phyloP scores from a whole-genome alignment of 2,797 vertebrate species.

The Pachyuromys duprasi region DNA sequence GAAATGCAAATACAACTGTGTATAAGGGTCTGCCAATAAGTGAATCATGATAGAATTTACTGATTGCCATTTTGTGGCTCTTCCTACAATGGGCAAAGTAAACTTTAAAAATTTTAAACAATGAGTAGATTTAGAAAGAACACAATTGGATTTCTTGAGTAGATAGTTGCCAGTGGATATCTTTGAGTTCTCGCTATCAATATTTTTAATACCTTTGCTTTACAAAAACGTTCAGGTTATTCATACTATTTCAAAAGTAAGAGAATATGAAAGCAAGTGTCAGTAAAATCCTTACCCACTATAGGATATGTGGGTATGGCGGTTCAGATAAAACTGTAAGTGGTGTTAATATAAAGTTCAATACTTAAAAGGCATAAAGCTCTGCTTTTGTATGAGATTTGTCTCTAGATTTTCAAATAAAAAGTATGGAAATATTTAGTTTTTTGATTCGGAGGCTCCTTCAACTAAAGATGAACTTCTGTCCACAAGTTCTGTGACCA shows the following conservation, averaged over 20 bases:
- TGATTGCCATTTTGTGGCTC: not conserved
- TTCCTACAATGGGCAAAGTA: not conserved
- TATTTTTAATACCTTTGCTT: not conserved
- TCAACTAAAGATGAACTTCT: not conserved
- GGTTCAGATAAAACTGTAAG: not conserved
- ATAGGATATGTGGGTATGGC: not conserved
- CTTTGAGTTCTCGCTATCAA: not conserved
- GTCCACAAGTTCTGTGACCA: not conserved
- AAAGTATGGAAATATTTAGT: not conserved
- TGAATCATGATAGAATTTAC: not conserved
- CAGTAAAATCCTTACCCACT: not conserved
- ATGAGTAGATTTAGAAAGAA: not conserved
- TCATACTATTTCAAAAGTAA: not conserved
- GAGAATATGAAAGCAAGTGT: not conserved
- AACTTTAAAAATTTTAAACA: not conserved
- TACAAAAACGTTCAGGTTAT: not conserved
- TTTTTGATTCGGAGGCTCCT: not conserved
- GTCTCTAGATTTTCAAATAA: not conserved
- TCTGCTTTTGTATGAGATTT: not conserved
- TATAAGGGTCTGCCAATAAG: not conserved
- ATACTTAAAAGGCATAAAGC: not conserved
- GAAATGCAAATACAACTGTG: not conserved
- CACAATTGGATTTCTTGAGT: not conserved
- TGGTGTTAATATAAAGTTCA: not conserved
- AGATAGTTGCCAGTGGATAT: not conserved